Base-by-base conservation (phyloP, 2,797 vertebrate genomes). In the Cichlasoma orientale region DNA sequence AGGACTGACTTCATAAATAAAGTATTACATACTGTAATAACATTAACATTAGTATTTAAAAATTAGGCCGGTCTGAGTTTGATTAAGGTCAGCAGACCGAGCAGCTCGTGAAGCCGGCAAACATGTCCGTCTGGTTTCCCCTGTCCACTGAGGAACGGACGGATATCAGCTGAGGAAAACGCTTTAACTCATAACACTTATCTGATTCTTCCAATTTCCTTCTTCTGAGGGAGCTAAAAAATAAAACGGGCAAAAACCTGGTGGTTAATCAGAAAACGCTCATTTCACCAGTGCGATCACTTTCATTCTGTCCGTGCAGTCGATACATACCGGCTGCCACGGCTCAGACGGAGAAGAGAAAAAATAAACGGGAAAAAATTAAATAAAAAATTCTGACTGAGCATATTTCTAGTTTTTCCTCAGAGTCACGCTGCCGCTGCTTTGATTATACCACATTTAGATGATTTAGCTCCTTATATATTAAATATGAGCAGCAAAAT, bases 201-300 rank as follows among this genome's bases (percentile, higher is more conserved):
- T 18, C 44, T 8, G 16, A 18, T 19, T 18, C 47, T 50, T 7
- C 3, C 18, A 19, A 13, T 16, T 47, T 47, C 11, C 5, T 16
- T 5, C 44, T 47, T 16, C 1, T 14, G 44, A 16, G 44, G 2
- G 5, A 47, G 44, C 16, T 5, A 27, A 27, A 44, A 44, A 44
- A 2, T 18, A 47, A 47, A 5, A 18, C 5, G 14, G 44, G 44
- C 4, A 4, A 58, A 61, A 23, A 3, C 14, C 9, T 0, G 0
- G 0, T 7, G 8, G 3, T 61, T 18, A 66, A 66, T 44, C 23
- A 63, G 21, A 63, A 41, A 41, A 41, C 21, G 1, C 0, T 41
- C 0, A 0, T 11, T 25, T 25, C 5, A 14, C 2, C 13, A 1
- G 41, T 0, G 0, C 3, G 6, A 50, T 18, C 18, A 1, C 5